phyloP scores from a whole-genome alignment of 2,888 invertebrate genomes.

The Calliphora vomitoria region DNA sequence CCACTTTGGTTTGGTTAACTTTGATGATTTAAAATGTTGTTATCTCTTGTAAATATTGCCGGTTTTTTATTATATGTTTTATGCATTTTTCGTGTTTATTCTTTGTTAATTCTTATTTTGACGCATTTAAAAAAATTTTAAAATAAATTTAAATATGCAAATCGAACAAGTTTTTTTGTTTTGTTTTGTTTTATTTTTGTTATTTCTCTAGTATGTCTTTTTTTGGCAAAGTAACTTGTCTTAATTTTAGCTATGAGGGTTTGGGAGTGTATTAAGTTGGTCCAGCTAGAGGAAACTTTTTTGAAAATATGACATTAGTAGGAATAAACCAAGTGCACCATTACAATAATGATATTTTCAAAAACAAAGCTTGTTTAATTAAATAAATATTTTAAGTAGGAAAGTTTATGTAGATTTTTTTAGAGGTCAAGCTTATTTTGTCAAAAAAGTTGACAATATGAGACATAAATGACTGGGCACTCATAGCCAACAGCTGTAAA shows the following conservation, averaged over 20 bases:
- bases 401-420: no score
- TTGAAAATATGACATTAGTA: no score
- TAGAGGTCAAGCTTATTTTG: no score
- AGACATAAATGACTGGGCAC: no score
- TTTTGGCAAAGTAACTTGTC: not conserved
- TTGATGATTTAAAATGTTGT: not conserved
- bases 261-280: not conserved
- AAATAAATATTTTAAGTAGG: no score
- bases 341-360: no score
- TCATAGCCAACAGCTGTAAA: no score
- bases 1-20: slow-evolving; percentile 2
- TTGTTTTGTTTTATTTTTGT: slow-evolving; percentile 19
- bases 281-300: not conserved
- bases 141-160: slow-evolving; percentile 58
- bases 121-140: slow-evolving; percentile 42
- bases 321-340: no score
- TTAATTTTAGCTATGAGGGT: not conserved
- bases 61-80: slow-evolving; percentile 43
- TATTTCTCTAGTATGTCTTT: not conserved
- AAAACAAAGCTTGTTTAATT: no score
- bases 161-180: slow-evolving; percentile 51
- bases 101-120: slow-evolving; percentile 37
- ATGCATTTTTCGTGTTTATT: slow-evolving; percentile 51
- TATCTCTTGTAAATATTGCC: slow-evolving; percentile 42
- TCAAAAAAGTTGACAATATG: no score